These are phyloP conservation scores for Cataglyphis cursor DNA, from an alignment of 2,888 invertebrate genomes.

Conservation along the genomic window DNA sequence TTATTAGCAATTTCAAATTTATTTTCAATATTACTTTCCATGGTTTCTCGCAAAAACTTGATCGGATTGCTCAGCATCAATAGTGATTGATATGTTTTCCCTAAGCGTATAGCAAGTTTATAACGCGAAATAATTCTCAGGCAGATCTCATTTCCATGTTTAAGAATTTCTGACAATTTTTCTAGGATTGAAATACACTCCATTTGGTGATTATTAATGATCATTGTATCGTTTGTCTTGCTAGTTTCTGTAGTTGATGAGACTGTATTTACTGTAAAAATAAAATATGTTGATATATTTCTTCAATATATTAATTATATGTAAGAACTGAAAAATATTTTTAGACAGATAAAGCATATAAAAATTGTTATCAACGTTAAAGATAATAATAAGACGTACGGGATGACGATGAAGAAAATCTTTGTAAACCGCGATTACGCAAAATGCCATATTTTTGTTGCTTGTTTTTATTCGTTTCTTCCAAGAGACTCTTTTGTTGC, in stretches of 20 bases:
- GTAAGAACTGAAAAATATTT: not conserved
- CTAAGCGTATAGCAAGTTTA: constrained; percentile 88
- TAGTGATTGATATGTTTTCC: constrained; percentile 88
- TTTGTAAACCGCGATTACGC: constrained; percentile 77
- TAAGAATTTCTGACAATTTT: constrained; percentile 83
- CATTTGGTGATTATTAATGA: constrained; percentile 67
- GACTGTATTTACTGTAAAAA: constrained; percentile 64
- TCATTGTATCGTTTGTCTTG: constrained; percentile 54
- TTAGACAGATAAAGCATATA: not conserved
- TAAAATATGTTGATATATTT: constrained; percentile 5
- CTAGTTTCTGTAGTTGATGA: constrained; percentile 52
- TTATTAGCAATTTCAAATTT: constrained; percentile 89
- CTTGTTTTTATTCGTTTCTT: constrained; percentile 72
- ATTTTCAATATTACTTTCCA: constrained; percentile 88
- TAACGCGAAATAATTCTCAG: constrained; percentile 88
- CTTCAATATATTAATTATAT: not conserved
- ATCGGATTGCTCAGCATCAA: constrained; percentile 87
- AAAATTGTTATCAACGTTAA: not conserved
- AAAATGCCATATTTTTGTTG: constrained; percentile 77
- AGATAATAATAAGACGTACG: constrained; percentile 45
- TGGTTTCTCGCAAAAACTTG: constrained; percentile 88
- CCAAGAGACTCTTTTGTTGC: constrained; percentile 89
- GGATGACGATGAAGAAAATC: constrained; percentile 73
- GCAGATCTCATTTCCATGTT: constrained; percentile 88
- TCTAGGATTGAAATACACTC: constrained; percentile 80